phyloP scores from a whole-genome alignment of 2,888 invertebrate genomes.

The Xanthostigma xanthostigma region DNA sequence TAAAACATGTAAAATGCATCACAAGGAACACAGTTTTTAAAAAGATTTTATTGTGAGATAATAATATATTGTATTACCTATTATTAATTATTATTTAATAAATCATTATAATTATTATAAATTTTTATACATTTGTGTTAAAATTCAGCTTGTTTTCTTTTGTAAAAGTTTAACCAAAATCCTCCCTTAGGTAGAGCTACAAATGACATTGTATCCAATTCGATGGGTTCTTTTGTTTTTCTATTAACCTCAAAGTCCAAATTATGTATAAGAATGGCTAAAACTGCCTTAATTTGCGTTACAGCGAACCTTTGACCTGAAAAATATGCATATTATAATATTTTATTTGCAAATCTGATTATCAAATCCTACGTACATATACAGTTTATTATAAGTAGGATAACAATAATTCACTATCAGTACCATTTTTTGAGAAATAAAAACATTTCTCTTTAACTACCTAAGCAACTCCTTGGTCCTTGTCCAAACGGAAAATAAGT shows the following conservation, averaged over 20 bases:
- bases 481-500: neutral
- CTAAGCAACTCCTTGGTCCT: neutral
- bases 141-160: neutral
- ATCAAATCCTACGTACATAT: no score
- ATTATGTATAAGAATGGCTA: neutral
- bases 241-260: neutral
- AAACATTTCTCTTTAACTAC: neutral
- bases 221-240: neutral
- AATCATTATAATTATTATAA: no score
- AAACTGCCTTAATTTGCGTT: neutral
- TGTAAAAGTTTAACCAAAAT: constrained; percentile 16
- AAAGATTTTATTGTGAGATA: no score
- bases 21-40: no score
- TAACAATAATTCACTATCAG: no score
- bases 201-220: neutral
- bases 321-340: neutral
- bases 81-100: no score
- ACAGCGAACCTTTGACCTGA: neutral
- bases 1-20: no score
- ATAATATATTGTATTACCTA: no score
- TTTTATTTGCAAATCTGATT: no score
- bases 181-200: neutral
- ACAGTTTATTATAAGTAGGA: no score
- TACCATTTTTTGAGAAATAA: neutral
- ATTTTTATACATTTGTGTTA: neutral